phyloP scores from a whole-genome alignment of 2,888 invertebrate species.

The Leptopilina syphax region DNA sequence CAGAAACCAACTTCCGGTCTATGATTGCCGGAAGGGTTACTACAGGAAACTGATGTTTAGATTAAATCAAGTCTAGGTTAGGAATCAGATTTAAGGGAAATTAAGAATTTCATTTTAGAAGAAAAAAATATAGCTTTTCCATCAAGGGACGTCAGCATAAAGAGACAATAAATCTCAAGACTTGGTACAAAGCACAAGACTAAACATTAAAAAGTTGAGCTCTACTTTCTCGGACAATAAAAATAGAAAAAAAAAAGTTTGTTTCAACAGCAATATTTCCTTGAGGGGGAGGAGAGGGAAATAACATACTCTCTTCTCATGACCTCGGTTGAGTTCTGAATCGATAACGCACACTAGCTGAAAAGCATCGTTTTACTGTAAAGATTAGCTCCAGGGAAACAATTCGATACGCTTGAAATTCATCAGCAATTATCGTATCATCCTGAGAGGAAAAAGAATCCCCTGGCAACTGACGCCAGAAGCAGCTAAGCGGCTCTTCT shows the following conservation, averaged over 20 bases:
- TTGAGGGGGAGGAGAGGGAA: constrained; percentile 19
- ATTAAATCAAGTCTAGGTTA: constrained; percentile 1
- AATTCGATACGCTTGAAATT: constrained; percentile 35
- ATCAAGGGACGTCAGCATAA: neutral
- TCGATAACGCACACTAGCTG: constrained; percentile 59
- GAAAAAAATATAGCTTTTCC: neutral
- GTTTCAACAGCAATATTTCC: constrained; percentile 23
- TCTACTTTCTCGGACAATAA: neutral
- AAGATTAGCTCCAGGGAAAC: constrained; percentile 39
- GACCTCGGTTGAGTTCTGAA: constrained; percentile 50
- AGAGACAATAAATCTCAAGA: neutral
- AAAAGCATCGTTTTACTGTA: constrained; percentile 39
- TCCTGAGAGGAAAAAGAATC: constrained; percentile 2
- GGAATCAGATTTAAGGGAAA: neutral
- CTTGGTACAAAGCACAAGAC: no score
- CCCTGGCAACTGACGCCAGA: neutral
- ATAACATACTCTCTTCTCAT: constrained; percentile 51
- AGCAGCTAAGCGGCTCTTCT: constrained; percentile 2
- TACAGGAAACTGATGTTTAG: constrained; percentile 49
- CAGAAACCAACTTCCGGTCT: constrained; percentile 66
- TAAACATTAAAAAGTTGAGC: no score
- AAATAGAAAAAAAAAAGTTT: neutral
- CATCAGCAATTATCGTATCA: constrained; percentile 24
- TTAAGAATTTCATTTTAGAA: constrained; percentile 9
- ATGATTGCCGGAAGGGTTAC: constrained; percentile 66